Base-by-base conservation (phyloP, 2,113 vertebrate species). In the Myotis yumanensis region DNA sequence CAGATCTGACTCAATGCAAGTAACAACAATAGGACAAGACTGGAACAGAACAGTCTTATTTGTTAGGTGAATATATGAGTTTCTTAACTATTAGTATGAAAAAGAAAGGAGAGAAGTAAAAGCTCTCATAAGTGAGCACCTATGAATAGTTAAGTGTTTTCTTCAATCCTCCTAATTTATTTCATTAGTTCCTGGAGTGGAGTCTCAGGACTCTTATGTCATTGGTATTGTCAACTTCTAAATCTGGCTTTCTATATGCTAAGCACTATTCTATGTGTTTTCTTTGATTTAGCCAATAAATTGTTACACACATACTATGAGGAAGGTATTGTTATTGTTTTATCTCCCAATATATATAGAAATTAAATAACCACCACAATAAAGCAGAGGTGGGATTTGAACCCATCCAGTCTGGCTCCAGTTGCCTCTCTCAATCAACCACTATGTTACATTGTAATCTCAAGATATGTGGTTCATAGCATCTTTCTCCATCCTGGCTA, bases 191-290 rank as follows among this genome's bases (percentile, higher is more conserved):
- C 43, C 40, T 87, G 23, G 46, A 80, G 10, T 20, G 64, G 3
- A 54, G 23, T 72, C 37, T 87, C 20, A 7, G 17, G 8, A 25
- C 18, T 43, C 10, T 40, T 57, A 20, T 22, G 6, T 5, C n/a
- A 48, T 8, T 90, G 59, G 2, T 71, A 87, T 54, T 90, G 8
- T 32, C 48, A 87, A 48, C 64, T 93, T 95, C 86, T 77, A 95
- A 89, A 48, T 77, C 25, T 89, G 35, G 43, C 12, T 93, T 80
- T 82, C 22, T 11, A 1, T 16, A 32, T 28, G 7, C 23, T 25
- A 85, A 32, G 1, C 11, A 91, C 7, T 84, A 54, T 52, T 73
- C 30, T 68, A 76, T 66, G 9, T 71, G 18, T 71, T 94, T 93
- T 30, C 59, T 43, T 14, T 43, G 35, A 93, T 57, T 76, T 66